Conservation (phyloP, 2,113 vertebrate species). For the Aptenodytes patagonicus region DNA sequence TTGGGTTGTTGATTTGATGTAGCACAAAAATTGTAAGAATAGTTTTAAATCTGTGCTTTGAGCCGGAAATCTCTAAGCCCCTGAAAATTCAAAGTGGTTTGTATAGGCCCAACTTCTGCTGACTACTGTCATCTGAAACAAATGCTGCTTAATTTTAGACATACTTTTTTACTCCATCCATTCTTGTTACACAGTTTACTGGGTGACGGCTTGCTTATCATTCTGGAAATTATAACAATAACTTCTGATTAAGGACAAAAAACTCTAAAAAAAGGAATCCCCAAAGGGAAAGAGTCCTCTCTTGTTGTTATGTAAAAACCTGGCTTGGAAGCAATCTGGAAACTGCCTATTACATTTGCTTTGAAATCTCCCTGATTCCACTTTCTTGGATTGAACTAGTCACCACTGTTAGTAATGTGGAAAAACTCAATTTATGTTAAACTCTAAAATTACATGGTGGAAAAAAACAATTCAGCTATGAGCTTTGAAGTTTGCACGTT, state of each 20-base stretch:
- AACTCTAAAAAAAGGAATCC: neutral
- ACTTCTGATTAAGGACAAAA: constrained; percentile 23
- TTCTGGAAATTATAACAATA: neutral
- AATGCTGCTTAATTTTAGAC: neutral
- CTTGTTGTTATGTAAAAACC: neutral
- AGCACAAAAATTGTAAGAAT: neutral
- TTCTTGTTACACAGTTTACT: neutral
- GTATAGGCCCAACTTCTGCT: neutral
- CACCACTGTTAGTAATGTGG: neutral
- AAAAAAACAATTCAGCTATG: neutral
- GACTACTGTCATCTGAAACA: neutral
- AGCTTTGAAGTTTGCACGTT: constrained; percentile 12
- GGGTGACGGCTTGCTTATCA: neutral
- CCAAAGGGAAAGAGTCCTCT: neutral
- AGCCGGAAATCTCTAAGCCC: neutral
- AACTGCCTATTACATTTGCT: neutral
- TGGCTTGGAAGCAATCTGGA: constrained; percentile 1
- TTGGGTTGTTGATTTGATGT: neutral
- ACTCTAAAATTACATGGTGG: constrained; percentile 30
- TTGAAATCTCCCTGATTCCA: constrained; percentile 2
- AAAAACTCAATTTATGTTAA: constrained; percentile 26
- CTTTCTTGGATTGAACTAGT: neutral
- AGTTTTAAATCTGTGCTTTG: neutral
- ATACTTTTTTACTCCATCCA: neutral
- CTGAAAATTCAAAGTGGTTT: neutral